These are phyloP conservation scores for Silurus meridionalis DNA, from an alignment of 2,113 vertebrate species.

Conservation along the genomic window DNA sequence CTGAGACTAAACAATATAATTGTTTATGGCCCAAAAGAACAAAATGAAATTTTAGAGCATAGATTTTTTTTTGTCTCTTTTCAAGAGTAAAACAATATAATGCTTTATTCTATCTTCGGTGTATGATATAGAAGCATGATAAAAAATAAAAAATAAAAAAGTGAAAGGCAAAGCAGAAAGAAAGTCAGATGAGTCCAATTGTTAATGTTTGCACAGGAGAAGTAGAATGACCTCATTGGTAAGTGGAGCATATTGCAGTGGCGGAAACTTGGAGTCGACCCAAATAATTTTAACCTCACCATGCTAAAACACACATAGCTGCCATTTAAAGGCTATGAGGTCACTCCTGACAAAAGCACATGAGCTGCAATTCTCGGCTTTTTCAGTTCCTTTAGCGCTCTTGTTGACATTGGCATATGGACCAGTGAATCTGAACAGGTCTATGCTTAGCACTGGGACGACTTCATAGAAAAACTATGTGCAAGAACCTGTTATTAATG, in stretches of 20 bases:
- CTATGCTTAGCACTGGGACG: neutral
- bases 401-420: neutral
- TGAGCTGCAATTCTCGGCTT: constrained; percentile 5
- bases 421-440: neutral
- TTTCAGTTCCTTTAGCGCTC: neutral
- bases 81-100: neutral
- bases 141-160: neutral
- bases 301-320: constrained; percentile 45
- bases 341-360: constrained; percentile 24
- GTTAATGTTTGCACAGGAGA: constrained; percentile 30
- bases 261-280: constrained; percentile 45
- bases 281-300: constrained; percentile 49
- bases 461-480: neutral
- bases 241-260: constrained; percentile 43
- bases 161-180: neutral
- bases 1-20: constrained; percentile 36
- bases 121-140: neutral
- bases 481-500: neutral
- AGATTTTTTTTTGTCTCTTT: neutral
- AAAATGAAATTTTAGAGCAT: constrained; percentile 12
- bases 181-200: constrained; percentile 29
- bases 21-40: constrained; percentile 14
- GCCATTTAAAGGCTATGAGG: constrained; percentile 43
- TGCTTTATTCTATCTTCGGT: neutral
- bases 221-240: constrained; percentile 49